Evolutionary conservation across 2,113 vertebrate species (phyloP).

Genomic region (Coptodon bakossiorum): DNA sequence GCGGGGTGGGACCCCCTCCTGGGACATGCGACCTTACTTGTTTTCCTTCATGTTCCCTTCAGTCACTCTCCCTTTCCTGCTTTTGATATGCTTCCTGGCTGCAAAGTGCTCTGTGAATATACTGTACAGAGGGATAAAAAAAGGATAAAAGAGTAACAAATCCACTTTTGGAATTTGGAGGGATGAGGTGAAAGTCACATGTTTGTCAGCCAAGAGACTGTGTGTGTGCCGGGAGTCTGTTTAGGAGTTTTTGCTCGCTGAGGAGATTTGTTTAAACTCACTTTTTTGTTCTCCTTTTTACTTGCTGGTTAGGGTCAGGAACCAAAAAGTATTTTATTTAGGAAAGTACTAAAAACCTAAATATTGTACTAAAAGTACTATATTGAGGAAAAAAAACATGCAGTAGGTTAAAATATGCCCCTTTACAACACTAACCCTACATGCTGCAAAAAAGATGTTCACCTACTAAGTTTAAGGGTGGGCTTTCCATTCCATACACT

Average conservation of each 20-base stretch:
- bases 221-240: rapidly evolving
- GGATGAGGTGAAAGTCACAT: neutral
- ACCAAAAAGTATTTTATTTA: neutral
- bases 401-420: neutral
- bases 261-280: neutral
- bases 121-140: neutral
- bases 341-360: neutral
- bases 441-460: neutral
- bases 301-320: neutral
- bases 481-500: neutral
- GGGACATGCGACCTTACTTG: neutral
- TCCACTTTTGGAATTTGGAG: neutral
- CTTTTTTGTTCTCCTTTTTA: neutral
- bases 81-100: conserved; percentile 10
- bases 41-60: neutral
- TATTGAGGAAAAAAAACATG: neutral
- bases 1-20: neutral
- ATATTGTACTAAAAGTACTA: neutral
- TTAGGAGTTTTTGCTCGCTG: neutral
- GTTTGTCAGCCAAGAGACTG: neutral
- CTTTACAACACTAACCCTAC: neutral
- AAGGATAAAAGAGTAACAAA: neutral
- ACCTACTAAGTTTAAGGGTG: neutral
- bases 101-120: neutral
- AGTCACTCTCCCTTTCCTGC: conserved; percentile 16